Evolutionary conservation across 2,797 vertebrate species (phyloP).

Genomic region (Australoheros facetus): DNA sequence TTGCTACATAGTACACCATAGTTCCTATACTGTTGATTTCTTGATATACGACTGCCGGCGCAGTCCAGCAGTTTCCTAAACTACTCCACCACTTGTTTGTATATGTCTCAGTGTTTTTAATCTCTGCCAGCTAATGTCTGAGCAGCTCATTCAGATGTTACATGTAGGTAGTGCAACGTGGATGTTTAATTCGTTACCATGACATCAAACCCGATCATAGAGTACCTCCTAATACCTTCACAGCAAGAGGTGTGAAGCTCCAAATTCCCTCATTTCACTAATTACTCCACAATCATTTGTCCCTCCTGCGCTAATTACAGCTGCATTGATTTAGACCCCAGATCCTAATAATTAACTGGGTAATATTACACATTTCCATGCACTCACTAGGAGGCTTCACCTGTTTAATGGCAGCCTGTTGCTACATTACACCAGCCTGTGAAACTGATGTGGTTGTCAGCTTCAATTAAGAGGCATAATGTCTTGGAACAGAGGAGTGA

Average conservation of each 20-base stretch:
- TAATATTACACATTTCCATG: slow-evolving; percentile 29
- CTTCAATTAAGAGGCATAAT: slow-evolving; percentile 60
- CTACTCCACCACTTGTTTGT: background rate
- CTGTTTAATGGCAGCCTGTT: slow-evolving; percentile 42
- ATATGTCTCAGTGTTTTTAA: background rate
- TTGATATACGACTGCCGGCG: background rate
- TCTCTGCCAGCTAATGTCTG: background rate
- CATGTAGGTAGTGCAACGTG: background rate
- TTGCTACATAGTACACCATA: background rate
- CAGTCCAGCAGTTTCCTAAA: background rate
- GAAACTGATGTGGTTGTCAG: slow-evolving; percentile 72
- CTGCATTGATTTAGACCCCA: slow-evolving; percentile 55
- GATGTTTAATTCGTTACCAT: slow-evolving; percentile 26
- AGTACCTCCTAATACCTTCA: slow-evolving; percentile 16
- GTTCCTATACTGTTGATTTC: background rate
- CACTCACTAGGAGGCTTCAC: slow-evolving; percentile 44
- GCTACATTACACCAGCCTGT: slow-evolving; percentile 34
- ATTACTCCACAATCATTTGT: slow-evolving; percentile 57
- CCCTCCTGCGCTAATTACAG: slow-evolving; percentile 57
- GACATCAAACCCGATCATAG: slow-evolving; percentile 18
- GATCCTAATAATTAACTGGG: slow-evolving; percentile 54
- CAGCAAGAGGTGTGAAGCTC: slow-evolving; percentile 35
- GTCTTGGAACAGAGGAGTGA: slow-evolving; percentile 35
- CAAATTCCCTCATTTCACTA: slow-evolving; percentile 49
- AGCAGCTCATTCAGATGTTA: background rate